phyloP scores from a whole-genome alignment of 2,113 vertebrate species.

The Poecilia latipinna region DNA sequence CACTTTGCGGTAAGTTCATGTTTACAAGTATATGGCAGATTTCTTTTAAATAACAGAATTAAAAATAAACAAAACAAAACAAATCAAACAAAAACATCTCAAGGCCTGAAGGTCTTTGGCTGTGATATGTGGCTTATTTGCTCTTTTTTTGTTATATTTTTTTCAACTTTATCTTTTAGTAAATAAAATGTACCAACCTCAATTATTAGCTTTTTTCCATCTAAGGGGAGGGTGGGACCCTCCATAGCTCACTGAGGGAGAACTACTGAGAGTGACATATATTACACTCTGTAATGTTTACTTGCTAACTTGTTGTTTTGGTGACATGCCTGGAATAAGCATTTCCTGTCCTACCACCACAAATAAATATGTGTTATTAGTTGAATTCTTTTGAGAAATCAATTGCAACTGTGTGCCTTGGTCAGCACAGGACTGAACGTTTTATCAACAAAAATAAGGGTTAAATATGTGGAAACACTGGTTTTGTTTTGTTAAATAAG shows the following conservation, averaged over 20 bases:
- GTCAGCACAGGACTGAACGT: background rate
- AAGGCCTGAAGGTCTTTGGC: too few species aligned
- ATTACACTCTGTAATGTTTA: background rate
- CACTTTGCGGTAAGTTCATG: background rate
- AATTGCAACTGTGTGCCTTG: background rate
- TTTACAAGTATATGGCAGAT: background rate
- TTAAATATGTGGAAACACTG: background rate
- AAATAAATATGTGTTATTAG: background rate
- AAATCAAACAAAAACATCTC: too few species aligned
- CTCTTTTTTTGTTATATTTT: too few species aligned
- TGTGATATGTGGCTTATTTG: too few species aligned
- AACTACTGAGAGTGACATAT: too few species aligned
- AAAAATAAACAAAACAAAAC: too few species aligned
- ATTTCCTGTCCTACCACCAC: background rate
- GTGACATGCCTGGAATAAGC: background rate
- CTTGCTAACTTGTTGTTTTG: background rate
- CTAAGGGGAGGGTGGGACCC: too few species aligned
- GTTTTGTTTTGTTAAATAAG: background rate
- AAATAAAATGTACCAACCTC: background rate
- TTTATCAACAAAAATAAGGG: background rate
- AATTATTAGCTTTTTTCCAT: background rate
- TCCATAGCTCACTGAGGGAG: too few species aligned
- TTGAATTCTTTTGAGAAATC: background rate
- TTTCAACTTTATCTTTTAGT: too few species aligned
- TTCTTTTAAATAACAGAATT: too few species aligned